Evolutionary conservation across 1,140 invertebrate genomes (phyloP), one percentile per base, ranked within the genome.

Genomic region (Acyrthosiphon pisum): DNA sequence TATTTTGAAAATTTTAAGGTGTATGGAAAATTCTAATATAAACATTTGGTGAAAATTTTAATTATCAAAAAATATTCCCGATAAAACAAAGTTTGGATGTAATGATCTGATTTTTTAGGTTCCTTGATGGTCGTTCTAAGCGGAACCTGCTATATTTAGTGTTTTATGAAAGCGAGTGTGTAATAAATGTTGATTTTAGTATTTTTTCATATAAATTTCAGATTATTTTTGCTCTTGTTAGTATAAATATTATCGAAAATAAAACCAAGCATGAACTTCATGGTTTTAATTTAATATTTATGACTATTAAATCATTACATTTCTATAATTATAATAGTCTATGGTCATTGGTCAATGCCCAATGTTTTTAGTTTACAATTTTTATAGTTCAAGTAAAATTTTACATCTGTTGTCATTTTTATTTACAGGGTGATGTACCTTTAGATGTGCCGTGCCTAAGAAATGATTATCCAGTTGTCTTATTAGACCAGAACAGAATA

Each of bases 401-500:
- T 60, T 30, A 6, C 30, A 41, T 26, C 22, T 48, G 48, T 84
- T 84, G 37, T 41, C 23, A 18, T 83, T 37, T 50, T 23, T 50
- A 30, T 41, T 89, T 56, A 56, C 48, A 93, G 91, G 91, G 91
- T 44, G 91, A 93, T 84, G 91, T 93, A 26, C 91, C 11, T 41
- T 93, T 93, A 26, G 91, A 93, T 30, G 81, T 84, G 7, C 91
- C 91, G 1, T 93, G 91, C 22, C 22, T 93, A 86, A 93, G 76
- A 56, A 84, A 93, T 14, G 91, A 93, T 93, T 93, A 93, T 56
- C 91, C 91, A 41, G 48, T 93, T 37, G n/a, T 93, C 30, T 22
- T 93, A n/a, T 56, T 93, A 9, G 91, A 93, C 4, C 90, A 91
- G 11, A 90, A 68, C 37, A 56, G 6, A 56, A 23, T 41, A 14